These are phyloP conservation scores for Corynorhinus townsendii DNA, from an alignment of 2,113 vertebrate genomes.

Conservation along the genomic window DNA sequence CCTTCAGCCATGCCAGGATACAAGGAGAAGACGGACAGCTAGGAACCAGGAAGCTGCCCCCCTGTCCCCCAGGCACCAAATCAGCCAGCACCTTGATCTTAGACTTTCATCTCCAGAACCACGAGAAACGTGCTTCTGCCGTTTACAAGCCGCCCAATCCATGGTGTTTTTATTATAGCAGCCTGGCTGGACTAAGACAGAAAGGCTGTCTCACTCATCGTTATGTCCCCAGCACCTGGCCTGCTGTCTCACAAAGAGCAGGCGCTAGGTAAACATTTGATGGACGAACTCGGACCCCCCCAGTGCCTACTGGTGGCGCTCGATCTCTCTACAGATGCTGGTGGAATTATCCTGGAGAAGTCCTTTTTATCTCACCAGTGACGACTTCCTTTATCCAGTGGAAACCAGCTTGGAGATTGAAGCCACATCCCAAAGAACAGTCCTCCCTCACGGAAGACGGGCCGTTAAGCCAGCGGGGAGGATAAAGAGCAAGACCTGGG, in stretches of 20 bases:
- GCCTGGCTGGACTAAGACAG: neutral
- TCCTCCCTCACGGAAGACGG: constrained; percentile 18
- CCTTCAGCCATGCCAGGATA: neutral
- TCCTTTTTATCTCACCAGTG: neutral
- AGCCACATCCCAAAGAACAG: neutral
- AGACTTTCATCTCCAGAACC: neutral
- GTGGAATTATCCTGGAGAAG: constrained; percentile 6
- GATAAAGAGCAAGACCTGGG: neutral
- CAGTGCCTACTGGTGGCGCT: neutral
- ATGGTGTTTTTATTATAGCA: neutral
- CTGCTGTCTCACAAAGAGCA: neutral
- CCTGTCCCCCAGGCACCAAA: neutral
- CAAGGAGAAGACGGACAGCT: neutral
- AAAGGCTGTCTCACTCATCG: neutral
- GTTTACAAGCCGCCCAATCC: neutral
- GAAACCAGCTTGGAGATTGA: neutral
- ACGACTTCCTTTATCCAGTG: neutral
- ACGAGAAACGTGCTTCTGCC: neutral
- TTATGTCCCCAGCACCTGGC: neutral
- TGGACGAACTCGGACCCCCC: neutral
- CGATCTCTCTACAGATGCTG: neutral
- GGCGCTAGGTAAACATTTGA: neutral
- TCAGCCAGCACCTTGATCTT: neutral
- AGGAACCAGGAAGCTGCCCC: neutral
- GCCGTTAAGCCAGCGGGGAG: neutral